A percentile compares a stretch with the other conserved stretches of the same genome.
Conservation (phyloP, 1,140 invertebrate genomes). For the Drosophila biarmipes region DNA sequence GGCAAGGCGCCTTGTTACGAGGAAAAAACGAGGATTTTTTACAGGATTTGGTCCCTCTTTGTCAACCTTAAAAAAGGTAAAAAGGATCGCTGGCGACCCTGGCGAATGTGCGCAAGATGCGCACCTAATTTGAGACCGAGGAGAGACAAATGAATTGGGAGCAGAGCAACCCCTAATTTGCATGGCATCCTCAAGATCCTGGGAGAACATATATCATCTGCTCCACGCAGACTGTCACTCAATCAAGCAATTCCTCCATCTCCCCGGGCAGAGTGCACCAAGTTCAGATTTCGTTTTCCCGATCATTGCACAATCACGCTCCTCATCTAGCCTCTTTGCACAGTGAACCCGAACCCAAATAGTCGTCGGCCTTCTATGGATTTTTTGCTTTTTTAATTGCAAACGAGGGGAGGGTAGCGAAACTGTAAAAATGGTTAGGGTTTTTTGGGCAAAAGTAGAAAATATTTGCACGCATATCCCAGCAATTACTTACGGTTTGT, state of each 20-base stretch:
- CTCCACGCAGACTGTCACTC: constrained; percentile 22
- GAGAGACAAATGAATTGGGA: constrained; percentile 43
- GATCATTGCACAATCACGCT: constrained; percentile 71
- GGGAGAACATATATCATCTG: constrained; percentile 13
- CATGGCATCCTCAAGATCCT: constrained; percentile 17
- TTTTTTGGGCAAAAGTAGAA: constrained; percentile 76
- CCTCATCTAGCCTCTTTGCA: constrained; percentile 69
- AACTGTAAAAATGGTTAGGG: constrained; percentile 39
- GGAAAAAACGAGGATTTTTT: constrained; percentile 32
- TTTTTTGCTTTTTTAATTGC: constrained; percentile 67
- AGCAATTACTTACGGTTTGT: constrained; percentile 77
- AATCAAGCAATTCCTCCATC: constrained; percentile 61
- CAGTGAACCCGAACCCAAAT: constrained; percentile 60
- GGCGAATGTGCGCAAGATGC: constrained; percentile 39
- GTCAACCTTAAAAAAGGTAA: constrained; percentile 48
- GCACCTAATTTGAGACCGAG: constrained; percentile 56
- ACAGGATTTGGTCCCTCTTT: constrained; percentile 45
- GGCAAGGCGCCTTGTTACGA: constrained; percentile 18
- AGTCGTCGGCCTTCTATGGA: constrained; percentile 10
- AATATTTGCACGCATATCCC: constrained; percentile 80
- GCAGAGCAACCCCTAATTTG: constrained; percentile 39
- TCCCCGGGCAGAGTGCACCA: constrained; percentile 32
- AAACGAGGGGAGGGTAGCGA: constrained; percentile 56
- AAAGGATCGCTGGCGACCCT: constrained; percentile 5
- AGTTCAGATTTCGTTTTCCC: constrained; percentile 38